A percentile compares a stretch with the other conserved stretches of the same genome.
Conservation (phyloP, 2,888 invertebrate genomes). For the Flabesymbios commensalis region DNA sequence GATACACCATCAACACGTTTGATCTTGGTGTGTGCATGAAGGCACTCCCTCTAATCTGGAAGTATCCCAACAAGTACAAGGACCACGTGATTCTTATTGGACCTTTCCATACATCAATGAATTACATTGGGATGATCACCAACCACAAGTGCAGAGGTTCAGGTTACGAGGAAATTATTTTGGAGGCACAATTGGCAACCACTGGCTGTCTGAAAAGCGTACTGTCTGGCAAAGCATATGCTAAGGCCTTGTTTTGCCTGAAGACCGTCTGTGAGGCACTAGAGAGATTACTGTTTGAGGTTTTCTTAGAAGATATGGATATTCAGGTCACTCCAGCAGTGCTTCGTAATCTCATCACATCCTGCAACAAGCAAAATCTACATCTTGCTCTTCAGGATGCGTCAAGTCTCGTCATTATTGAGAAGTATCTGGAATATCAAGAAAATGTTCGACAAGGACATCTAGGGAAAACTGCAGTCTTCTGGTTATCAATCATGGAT, state of each 20-base stretch:
- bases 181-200: constrained; percentile 22
- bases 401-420: not conserved
- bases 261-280: constrained; percentile 26
- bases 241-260: constrained; percentile 32
- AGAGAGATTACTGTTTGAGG: constrained; percentile 22
- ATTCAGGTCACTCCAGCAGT: not conserved
- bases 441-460: constrained; percentile 4
- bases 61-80: constrained; percentile 16
- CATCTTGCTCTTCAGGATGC: not conserved
- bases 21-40: constrained; percentile 37
- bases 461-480: constrained; percentile 12
- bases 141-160: constrained; percentile 29
- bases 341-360: not conserved
- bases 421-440: not conserved
- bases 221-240: constrained; percentile 31
- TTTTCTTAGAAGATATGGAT: constrained; percentile 1
- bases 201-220: constrained; percentile 31
- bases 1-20: constrained; percentile 35
- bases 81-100: constrained; percentile 27
- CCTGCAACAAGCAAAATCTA: constrained; percentile 2
- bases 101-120: constrained; percentile 20
- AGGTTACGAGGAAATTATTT: constrained; percentile 22
- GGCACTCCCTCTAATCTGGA: constrained; percentile 32
- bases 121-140: constrained; percentile 20
- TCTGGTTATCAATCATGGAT: constrained; percentile 12